Evolutionary conservation across 92 coral and sea anemone genomes (phyloP), one percentile per base, ranked within the genome.

Genomic region (Nematostella vectensis): DNA sequence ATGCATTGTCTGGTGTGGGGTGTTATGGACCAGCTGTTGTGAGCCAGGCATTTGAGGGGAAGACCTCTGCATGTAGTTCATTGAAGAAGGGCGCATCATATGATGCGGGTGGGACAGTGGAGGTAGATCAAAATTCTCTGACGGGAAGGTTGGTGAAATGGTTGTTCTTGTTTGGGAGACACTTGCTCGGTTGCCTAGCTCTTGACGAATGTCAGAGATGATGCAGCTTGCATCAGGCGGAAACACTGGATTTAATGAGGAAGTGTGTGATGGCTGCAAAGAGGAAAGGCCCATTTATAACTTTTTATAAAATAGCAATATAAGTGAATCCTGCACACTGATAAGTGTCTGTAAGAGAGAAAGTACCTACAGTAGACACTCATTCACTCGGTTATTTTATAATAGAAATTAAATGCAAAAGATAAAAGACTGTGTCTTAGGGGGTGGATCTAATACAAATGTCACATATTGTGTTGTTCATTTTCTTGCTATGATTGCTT

Each of bases 41-140:
- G 37, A 62, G 15, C 61, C 17, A 6, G 42, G 22, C 10, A 76
- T 36, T 27, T 65, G 58, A 23, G 60, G 27, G 18, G 22, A 23
- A 57, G 52, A 76, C 28, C 69, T 60, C 54, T 71, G 18, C 51
- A 61, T 38, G 33, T 57, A 50, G 54, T 55, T 61, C 48, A 68
- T 27, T 6, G 72, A 54, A 18, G 40, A 3, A 6, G 50, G 63
- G 27, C 18, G 12, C 18, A 45, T 19, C 15, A 27, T 74, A 37
- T 31, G 93, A 70, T 33, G 70, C 60, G 6, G 85, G 78, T 37
- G 95, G 78, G 74, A 70, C 8, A 91, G 77, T 3, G 98, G 82
- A 3, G 98, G 98, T 21, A 91, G 65, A 47, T 91, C 85, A 67
- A 91, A 82, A 66, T 80, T 89, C 48, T 89, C 93, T 1, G 96